These are phyloP conservation scores for Melipona quadrifasciata DNA, from an alignment of 1,140 invertebrate species.

Conservation along the genomic window DNA sequence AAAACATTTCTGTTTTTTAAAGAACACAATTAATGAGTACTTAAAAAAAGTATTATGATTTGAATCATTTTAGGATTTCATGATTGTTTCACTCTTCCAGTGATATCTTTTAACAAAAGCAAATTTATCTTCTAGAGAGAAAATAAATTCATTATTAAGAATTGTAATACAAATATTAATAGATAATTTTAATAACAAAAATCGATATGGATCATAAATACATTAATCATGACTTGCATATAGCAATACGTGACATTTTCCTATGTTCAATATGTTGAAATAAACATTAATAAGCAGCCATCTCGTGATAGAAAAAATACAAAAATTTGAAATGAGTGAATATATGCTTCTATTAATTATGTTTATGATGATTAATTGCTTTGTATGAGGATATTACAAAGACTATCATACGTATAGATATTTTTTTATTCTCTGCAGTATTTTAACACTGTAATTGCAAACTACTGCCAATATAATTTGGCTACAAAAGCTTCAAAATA, in stretches of 20 bases:
- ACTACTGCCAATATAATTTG: conserved; percentile 50
- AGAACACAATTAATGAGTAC: conserved; percentile 39
- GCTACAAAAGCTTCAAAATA: conserved; percentile 37
- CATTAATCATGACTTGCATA: conserved; percentile 27
- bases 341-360: conserved; percentile 3
- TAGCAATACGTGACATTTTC: conserved; percentile 7
- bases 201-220: conserved; percentile 15
- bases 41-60: conserved; percentile 47
- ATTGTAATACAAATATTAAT: not conserved
- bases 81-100: conserved; percentile 25
- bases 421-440: conserved; percentile 40
- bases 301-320: not conserved
- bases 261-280: conserved; percentile 6
- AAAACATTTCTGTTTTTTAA: conserved; percentile 31
- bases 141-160: not conserved
- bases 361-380: conserved; percentile 3
- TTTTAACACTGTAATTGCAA: conserved; percentile 6
- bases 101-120: not conserved
- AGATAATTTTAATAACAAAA: conserved; percentile 9
- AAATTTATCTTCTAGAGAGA: not conserved
- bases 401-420: conserved; percentile 28
- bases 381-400: conserved; percentile 12
- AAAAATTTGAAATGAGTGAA: not conserved
- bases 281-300: conserved; percentile 10
- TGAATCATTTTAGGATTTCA: conserved; percentile 44